Conservation (phyloP, 2,113 vertebrate species). For the mouse (Mus musculus) region DNA sequence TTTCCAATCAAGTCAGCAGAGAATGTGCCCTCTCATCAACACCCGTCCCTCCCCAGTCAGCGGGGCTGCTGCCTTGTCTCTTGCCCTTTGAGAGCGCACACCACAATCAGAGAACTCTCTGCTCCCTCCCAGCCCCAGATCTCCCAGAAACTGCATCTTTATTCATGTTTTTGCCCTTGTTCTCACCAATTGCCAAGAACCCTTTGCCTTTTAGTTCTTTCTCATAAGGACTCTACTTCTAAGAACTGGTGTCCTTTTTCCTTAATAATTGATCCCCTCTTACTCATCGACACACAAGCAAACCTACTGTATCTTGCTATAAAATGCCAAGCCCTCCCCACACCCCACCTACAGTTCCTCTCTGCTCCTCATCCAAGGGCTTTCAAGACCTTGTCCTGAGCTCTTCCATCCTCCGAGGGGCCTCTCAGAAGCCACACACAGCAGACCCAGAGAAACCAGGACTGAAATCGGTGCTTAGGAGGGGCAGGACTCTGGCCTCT, state of each 20-base stretch:
- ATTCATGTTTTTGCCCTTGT: not conserved
- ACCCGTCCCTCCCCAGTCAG: rapidly evolving
- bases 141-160: not conserved
- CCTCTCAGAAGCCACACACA: not conserved
- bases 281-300: not conserved
- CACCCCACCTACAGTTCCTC: not conserved
- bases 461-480: not conserved
- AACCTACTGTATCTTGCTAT: not conserved
- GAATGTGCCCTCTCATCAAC: not conserved
- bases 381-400: not conserved
- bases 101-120: not conserved
- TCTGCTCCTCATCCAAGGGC: not conserved
- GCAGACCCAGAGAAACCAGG: not conserved
- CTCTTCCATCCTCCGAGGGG: not conserved
- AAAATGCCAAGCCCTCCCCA: not conserved
- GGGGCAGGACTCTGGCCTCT: not conserved
- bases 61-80: not conserved
- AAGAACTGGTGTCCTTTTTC: not conserved
- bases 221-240: not conserved
- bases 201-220: not conserved
- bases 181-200: not conserved
- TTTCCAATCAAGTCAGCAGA: not conserved
- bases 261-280: conserved; percentile 39
- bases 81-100: not conserved
- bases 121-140: not conserved